phyloP scores from a whole-genome alignment of 1,140 invertebrate species.

The Cyphomyrmex costatus region DNA sequence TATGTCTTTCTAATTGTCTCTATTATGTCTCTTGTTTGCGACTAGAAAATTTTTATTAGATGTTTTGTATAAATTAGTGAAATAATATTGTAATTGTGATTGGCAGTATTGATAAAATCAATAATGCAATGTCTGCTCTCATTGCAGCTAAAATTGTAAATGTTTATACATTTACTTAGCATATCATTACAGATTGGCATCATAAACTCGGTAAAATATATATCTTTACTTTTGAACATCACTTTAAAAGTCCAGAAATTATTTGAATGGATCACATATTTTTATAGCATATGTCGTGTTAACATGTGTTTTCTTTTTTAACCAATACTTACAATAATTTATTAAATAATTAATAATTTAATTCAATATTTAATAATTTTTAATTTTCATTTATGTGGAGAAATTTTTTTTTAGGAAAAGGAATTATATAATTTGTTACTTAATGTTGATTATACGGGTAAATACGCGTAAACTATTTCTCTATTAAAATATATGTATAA shows the following conservation, averaged over 20 bases:
- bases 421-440: constrained; percentile 34
- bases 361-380: neutral
- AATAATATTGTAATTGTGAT: constrained; percentile 15
- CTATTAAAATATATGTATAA: neutral
- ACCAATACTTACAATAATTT: constrained; percentile 1
- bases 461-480: constrained; percentile 16
- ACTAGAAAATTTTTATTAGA: constrained; percentile 25
- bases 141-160: neutral
- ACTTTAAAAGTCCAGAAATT: neutral
- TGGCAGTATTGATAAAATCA: neutral
- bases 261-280: neutral
- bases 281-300: neutral
- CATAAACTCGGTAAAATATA: too few relatives aligned
- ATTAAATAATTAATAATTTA: neutral
- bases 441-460: constrained; percentile 49
- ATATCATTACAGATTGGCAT: neutral
- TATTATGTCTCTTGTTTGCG: neutral
- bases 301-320: neutral
- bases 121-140: neutral
- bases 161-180: constrained; percentile 18
- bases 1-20: neutral
- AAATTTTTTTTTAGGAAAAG: neutral
- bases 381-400: neutral
- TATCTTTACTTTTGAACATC: neutral
- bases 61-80: constrained; percentile 30